Base-by-base conservation (phyloP, 2,797 vertebrate species). In the Alcedo quadribrachys region DNA sequence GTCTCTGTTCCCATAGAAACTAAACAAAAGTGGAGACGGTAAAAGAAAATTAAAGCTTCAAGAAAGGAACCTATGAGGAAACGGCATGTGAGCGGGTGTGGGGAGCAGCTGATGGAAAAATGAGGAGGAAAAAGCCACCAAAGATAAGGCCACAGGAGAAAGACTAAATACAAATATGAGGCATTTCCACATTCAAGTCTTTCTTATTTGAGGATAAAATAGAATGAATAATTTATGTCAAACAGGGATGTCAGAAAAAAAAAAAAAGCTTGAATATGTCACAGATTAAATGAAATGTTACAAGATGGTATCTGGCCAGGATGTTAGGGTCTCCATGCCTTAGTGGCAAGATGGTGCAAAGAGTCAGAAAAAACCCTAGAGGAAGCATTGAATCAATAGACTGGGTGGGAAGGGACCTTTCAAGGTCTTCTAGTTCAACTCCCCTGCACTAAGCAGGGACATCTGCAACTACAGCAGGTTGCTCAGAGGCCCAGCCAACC, bases 1-100 rank as follows among this genome's bases (percentile, higher is more conserved):
- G 48, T 37, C 73, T 42, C 68, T 46, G 85, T 92, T 89, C 74
- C 86, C 89, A 94, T 80, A 80, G 86, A 86, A 94, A 86, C 74
- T 7, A 15, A 67, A 62, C 20, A 27, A 10, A 76, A 66, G 67
- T 19, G 78, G 74, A 76, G 82, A 51, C 0, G 12, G 14, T 35
- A 82, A 53, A 83, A 86, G 68, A 62, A 61, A 92, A 80, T 40
- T 13, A 61, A 86, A 33, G 58, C 58, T 81, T 37, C 54, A 5
- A 12, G 15, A 32, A 63, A 76, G 63, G 54, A 54, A 37, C 46
- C 35, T 4, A 40, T 2, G 1, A 67, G 65, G 65, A 84, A 30
- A 9, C 0, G 58, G 42, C 20, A 50, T 4, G 12, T 9, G 43
- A 28, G 50, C 14, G 27, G 50, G 27, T 27, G 50, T 51, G 50